phyloP scores from a whole-genome alignment of 2,797 vertebrate species.

The Diglossa cyanea region DNA sequence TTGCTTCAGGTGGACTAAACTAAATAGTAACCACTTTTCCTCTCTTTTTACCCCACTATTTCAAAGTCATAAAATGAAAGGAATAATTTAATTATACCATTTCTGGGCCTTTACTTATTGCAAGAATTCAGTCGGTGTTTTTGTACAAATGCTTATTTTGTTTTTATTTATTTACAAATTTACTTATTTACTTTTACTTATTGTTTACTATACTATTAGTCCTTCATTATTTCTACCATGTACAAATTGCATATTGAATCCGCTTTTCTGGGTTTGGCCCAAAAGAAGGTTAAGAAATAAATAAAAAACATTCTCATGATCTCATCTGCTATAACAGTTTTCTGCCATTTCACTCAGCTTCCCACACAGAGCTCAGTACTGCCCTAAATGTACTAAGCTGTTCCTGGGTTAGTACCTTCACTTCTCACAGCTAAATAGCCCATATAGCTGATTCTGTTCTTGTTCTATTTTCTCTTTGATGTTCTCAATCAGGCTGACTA shows the following conservation, averaged over 20 bases:
- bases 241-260: neutral
- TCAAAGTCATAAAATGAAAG: neutral
- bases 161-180: too few relatives aligned
- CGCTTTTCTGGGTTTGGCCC: neutral
- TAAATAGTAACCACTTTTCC: neutral
- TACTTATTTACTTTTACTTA: too few relatives aligned
- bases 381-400: slow-evolving; percentile 8
- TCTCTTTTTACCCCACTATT: neutral
- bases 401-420: slow-evolving; percentile 5
- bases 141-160: too few relatives aligned
- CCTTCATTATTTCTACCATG: neutral
- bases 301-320: neutral
- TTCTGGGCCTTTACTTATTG: neutral
- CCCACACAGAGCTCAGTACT: slow-evolving; percentile 12
- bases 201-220: accelerated
- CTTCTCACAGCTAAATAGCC: neutral
- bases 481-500: neutral
- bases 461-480: neutral
- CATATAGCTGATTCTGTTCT: neutral
- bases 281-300: neutral
- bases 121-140: too few relatives aligned
- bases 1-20: neutral
- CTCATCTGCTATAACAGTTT: slow-evolving; percentile 13
- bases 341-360: slow-evolving; percentile 34
- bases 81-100: neutral